Base-by-base conservation (phyloP, 2,113 vertebrate genomes). In the Tor tambroides region DNA sequence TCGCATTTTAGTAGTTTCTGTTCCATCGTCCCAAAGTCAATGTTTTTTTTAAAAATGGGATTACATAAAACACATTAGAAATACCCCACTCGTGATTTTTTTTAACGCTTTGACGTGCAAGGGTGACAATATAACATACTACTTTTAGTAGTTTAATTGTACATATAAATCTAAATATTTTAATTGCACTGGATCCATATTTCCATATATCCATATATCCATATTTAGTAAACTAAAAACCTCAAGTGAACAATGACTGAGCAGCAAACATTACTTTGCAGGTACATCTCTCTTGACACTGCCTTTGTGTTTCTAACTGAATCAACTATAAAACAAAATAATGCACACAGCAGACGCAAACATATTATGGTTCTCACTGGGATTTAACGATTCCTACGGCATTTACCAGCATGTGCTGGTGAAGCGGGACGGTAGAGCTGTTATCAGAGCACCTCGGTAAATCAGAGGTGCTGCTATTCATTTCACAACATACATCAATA, bases 401-500 rank as follows among this genome's bases (percentile, higher is more conserved):
- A 5, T 82, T 82, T 82, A 46, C 23, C 61, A 67, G 59, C 80
- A n/a, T 35, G 51, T 38, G 77, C 51, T 5, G 28, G 19, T 51
- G 80, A 86, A 87, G 75, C 61, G 1, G 32, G 72, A 89, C 88
- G 49, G 82, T 87, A 91, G 80, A 23, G 76, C 61, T 83, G 83
- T 89, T 80, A 92, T 90, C 76, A 87, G 86, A 56, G 80, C 74
- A 9, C 43, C 32, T 72, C 81, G 63, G 88, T 91, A 90, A 90
- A 19, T 12, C 77, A 85, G 78, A 78, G 51, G 75, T 54, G 86
- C 77, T 56, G 85, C 89, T 85, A 82, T 92, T 92, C 75, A 81
- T 92, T 90, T 91, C 83, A 56, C 78, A 86, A 87, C 91, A 92
- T 85, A 65, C 85, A 91, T 94, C 89, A 90, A 91, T 91, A 88